These are phyloP conservation scores for Schrankia costaestrigalis DNA, from an alignment of 2,888 invertebrate genomes.

Conservation along the genomic window DNA sequence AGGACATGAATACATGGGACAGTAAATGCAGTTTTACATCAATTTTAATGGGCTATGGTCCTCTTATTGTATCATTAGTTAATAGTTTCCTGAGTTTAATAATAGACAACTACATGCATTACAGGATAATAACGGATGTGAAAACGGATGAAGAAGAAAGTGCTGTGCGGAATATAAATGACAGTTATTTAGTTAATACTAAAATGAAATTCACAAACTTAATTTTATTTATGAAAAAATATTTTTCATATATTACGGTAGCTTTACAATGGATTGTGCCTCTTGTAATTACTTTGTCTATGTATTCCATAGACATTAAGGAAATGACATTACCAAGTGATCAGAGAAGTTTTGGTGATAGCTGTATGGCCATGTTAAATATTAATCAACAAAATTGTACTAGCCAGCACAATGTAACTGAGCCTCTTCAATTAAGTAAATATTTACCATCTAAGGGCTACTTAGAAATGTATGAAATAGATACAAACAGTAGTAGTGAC, in stretches of 20 bases:
- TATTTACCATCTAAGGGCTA: constrained; percentile 46
- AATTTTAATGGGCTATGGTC: constrained; percentile 61
- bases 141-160: constrained; percentile 53
- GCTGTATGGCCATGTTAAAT: constrained; percentile 60
- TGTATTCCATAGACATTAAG: constrained; percentile 62
- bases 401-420: constrained; percentile 22
- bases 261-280: constrained; percentile 64
- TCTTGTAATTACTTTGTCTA: constrained; percentile 51
- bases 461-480: constrained; percentile 46
- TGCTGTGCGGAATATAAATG: constrained; percentile 44
- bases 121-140: constrained; percentile 51
- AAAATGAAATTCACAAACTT: constrained; percentile 23
- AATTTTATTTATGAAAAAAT: constrained; percentile 44
- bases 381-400: constrained; percentile 47
- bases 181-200: constrained; percentile 18
- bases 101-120: constrained; percentile 71
- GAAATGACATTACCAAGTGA: constrained; percentile 41
- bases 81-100: constrained; percentile 68
- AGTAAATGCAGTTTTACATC: constrained; percentile 50
- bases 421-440: constrained; percentile 43
- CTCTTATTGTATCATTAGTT: constrained; percentile 60
- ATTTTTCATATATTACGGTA: constrained; percentile 57
- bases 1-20: constrained; percentile 22
- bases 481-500: constrained; percentile 32
- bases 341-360: constrained; percentile 36